These are phyloP conservation scores for Platanista minor DNA, from an alignment of 2,113 vertebrate species.

Conservation along the genomic window DNA sequence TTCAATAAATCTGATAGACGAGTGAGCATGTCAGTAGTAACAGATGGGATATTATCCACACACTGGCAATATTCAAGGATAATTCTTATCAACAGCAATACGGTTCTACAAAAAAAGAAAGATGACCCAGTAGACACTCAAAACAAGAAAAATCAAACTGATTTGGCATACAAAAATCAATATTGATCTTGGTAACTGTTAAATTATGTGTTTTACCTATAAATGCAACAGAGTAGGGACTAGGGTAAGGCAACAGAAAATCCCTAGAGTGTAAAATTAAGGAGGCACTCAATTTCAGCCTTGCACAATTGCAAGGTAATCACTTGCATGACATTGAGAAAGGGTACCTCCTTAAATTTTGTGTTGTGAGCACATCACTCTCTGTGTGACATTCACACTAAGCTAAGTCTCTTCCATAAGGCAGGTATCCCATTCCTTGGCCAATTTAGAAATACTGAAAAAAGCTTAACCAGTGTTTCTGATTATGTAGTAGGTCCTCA, in stretches of 20 bases:
- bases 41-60: slow-evolving; percentile 96
- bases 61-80: slow-evolving; percentile 99
- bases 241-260: not conserved
- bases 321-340: not conserved
- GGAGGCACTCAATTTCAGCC: not conserved
- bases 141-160: not conserved
- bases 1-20: slow-evolving; percentile 96
- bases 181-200: not conserved
- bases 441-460: slow-evolving; percentile 13
- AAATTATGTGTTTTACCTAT: not conserved
- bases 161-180: slow-evolving; percentile 49
- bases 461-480: not conserved
- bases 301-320: not conserved
- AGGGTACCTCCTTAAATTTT: not conserved
- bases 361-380: not conserved
- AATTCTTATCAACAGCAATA: slow-evolving; percentile 96
- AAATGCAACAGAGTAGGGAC: not conserved
- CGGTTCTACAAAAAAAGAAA: slow-evolving; percentile 86
- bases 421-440: not conserved
- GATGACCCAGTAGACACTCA: not conserved
- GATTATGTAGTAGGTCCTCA: not conserved
- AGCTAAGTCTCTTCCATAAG: not conserved
- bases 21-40: slow-evolving; percentile 96
- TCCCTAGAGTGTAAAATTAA: not conserved
- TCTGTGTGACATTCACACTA: not conserved